Conservation (phyloP, 2,797 vertebrate genomes). For the Sarcophilus harrisii region DNA sequence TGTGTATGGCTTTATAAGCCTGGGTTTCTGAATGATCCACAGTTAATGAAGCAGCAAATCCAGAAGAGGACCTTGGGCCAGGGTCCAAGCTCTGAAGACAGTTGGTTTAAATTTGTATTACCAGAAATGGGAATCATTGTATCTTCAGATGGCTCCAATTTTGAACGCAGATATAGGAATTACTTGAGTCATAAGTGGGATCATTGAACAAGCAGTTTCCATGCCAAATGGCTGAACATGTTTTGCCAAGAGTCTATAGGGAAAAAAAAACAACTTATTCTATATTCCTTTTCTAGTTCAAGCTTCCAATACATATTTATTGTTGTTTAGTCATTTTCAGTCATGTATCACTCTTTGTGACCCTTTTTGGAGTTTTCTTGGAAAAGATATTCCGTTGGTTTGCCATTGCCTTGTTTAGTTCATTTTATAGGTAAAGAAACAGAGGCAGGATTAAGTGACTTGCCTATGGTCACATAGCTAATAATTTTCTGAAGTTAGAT, state of each 20-base stretch:
- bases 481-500: not conserved
- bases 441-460: not conserved
- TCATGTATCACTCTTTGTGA: not conserved
- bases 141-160: constrained; percentile 6
- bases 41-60: constrained; percentile 58
- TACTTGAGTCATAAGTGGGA: not conserved
- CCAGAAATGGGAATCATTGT: constrained; percentile 33
- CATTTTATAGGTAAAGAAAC: not conserved
- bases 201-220: not conserved
- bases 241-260: constrained; percentile 1
- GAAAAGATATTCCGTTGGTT: not conserved
- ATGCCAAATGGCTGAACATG: not conserved
- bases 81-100: constrained; percentile 18
- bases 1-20: constrained; percentile 50
- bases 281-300: not conserved
- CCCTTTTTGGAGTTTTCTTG: not conserved
- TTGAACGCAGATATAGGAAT: not conserved
- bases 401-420: not conserved
- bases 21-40: constrained; percentile 60
- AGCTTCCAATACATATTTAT: not conserved
- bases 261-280: not conserved
- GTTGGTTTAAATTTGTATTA: constrained; percentile 38
- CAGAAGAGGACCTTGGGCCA: constrained; percentile 38
- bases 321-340: not conserved
- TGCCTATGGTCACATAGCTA: not conserved